Evolutionary conservation across 2,888 invertebrate species (phyloP), one percentile per base, ranked within the genome.

Genomic region (Suillia variegata): DNA sequence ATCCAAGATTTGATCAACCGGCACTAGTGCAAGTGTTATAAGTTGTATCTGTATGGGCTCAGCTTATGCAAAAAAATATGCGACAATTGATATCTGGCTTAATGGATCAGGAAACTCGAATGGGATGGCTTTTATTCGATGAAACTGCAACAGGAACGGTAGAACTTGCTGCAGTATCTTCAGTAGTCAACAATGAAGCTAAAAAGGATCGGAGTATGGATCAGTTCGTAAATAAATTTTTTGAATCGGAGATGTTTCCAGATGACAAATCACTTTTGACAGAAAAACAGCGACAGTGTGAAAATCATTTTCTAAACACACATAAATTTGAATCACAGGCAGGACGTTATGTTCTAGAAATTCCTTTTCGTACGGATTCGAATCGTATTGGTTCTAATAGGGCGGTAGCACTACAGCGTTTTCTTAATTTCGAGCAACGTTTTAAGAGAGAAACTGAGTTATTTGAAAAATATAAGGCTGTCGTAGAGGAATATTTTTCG

Each of bases 381-480:
- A 18, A 20, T 13, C 18, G 45, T 20, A 45, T 45, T 45, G 45
- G 45, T 17, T 45, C 45, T 20, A 45, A 45, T 45, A 17, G 45
- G 45, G 45, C 45, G 5, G 13, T 45, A 13, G 45, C 45, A 4
- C 33, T 55, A 10, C 54, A 54, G 21, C 54, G 54, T 12, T 54
- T 47, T 21, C 1, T 47, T 10, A 15, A 20, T 26, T 47, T 54
- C 8, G 54, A 54, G 13, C 54, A 18, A 18, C 48, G 55, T 17
- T 55, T 55, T 13, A 45, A 45, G 34, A 24, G 47, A n/a, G 54
- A 54, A 8, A 12, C 47, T 2, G 47, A 54, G 2, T 34, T 54
- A 17, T 5, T 2, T 13, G 1, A 47, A 24, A 45, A 47, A 20
- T 54, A 55, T 20, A 33, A 48, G 1, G 18, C 33, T 10, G 48